These are phyloP conservation scores for Campoplex capitator DNA, from an alignment of 2,888 invertebrate genomes.

Conservation along the genomic window DNA sequence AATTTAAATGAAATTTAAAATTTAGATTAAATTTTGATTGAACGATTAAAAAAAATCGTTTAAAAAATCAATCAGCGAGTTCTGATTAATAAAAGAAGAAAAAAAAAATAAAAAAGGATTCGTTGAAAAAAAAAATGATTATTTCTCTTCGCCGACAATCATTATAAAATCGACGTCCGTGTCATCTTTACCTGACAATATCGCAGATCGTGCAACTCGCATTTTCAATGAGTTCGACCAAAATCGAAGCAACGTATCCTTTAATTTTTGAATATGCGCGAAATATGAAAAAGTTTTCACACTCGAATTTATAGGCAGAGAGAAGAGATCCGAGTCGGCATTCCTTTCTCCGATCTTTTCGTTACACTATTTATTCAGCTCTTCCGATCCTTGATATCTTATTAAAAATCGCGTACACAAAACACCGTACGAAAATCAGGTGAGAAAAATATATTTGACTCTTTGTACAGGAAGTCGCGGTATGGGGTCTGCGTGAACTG, in stretches of 20 bases:
- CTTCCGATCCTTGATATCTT: too few relatives aligned
- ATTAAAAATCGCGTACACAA: background rate
- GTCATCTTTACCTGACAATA: slow-evolving; percentile 50
- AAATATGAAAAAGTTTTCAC: background rate
- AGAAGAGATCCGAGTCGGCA: background rate
- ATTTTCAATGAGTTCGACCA: slow-evolving; percentile 6
- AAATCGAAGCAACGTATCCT: background rate
- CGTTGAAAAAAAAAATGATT: background rate
- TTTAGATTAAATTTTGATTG: too few relatives aligned
- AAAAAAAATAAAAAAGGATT: background rate
- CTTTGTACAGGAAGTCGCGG: slow-evolving; percentile 10
- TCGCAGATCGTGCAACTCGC: slow-evolving; percentile 31
- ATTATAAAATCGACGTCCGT: too few relatives aligned
- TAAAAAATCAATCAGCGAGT: background rate
- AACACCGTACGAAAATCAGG: background rate
- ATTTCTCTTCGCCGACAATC: background rate
- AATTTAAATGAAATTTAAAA: too few relatives aligned
- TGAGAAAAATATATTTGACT: background rate
- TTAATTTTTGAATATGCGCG: background rate
- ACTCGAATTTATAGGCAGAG: slow-evolving; percentile 15
- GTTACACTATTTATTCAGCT: background rate
- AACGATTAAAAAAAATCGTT: too few relatives aligned
- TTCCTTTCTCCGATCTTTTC: slow-evolving; percentile 1
- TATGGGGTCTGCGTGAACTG: slow-evolving; percentile 70
- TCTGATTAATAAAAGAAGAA: background rate